Base-by-base conservation (phyloP, 2,888 invertebrate species). In the Aleiodes leptofemur region DNA sequence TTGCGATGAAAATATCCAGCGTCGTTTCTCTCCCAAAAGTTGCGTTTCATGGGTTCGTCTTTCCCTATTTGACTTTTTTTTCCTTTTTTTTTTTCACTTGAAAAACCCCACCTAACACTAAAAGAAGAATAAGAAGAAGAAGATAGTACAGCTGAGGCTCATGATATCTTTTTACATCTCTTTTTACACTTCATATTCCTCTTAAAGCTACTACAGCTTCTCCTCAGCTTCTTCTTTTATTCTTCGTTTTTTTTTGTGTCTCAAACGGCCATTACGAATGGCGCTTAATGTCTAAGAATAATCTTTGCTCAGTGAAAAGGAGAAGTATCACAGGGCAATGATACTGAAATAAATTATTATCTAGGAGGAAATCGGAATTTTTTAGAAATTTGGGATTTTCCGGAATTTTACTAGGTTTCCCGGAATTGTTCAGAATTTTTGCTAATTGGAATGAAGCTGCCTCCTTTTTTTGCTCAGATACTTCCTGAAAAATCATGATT, bases 1-100 rank as follows among this genome's bases (percentile, higher is more conserved):
- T 78, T 69, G 83, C 82, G 86, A 87, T 87, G 87, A 87, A 87
- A 87, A 87, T 87, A 87, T 81, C 83, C 86, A 83, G 82, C 85
- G 82, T 82, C 84, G 81, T 74, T 82, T 74, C 80, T 80, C 77
- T 83, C 82, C 83, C 80, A 80, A 78, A 79, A 78, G 76, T 83
- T 59, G 59, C 80, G 82, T 78, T 81, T 80, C 81, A 82, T 83
- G 81, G 81, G 78, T 73, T 85, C 81, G 43, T 81, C 85, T 85
- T 86, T 79, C 78, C 77, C 66, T 59, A 57, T 59, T 56, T 56
- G 51, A 72, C 59, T 71, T 68, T 74, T 50, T 48, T 8, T 43
- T 50, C 13, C 2, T n/a, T 66, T 13, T 11, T 31, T 68, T 13
- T 4, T 31, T 29, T 57, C 29, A 34, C 11, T 34, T 31, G 11